These are phyloP conservation scores for Calcarius lapponicus DNA, from an alignment of 2,797 vertebrate genomes.

Conservation along the genomic window DNA sequence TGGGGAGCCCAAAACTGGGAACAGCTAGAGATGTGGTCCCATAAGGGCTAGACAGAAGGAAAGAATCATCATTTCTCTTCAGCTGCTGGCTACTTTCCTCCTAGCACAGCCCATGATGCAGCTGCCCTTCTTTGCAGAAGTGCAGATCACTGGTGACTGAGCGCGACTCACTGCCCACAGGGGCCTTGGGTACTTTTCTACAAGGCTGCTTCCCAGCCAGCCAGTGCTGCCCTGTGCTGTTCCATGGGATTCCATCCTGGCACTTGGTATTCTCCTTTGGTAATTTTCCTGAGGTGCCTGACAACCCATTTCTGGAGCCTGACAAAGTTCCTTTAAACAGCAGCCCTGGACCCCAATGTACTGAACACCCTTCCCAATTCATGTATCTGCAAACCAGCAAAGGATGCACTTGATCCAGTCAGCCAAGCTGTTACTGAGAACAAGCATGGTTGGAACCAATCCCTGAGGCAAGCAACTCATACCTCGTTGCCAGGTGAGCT, in stretches of 20 bases:
- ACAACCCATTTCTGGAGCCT: background rate
- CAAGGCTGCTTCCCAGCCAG: background rate
- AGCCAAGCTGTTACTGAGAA: background rate
- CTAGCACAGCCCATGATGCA: background rate
- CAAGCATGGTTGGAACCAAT: background rate
- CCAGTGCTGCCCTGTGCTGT: background rate
- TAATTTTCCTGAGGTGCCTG: background rate
- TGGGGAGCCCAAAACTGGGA: background rate
- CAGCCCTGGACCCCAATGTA: background rate
- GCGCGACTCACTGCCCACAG: background rate
- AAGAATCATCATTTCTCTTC: background rate
- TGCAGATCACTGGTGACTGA: background rate
- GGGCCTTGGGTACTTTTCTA: accelerated
- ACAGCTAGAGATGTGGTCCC: background rate
- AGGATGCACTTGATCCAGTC: background rate
- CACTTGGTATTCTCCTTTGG: background rate
- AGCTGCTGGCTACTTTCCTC: background rate
- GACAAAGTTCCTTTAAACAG: background rate
- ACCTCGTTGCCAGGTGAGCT: background rate
- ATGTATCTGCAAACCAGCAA: background rate
- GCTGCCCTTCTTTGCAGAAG: background rate
- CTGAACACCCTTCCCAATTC: background rate
- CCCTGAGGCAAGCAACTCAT: background rate
- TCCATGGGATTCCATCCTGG: background rate
- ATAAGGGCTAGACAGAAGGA: background rate